Evolutionary conservation across 2,113 vertebrate genomes (phyloP).

Genomic region (Hypomesus transpacificus): DNA sequence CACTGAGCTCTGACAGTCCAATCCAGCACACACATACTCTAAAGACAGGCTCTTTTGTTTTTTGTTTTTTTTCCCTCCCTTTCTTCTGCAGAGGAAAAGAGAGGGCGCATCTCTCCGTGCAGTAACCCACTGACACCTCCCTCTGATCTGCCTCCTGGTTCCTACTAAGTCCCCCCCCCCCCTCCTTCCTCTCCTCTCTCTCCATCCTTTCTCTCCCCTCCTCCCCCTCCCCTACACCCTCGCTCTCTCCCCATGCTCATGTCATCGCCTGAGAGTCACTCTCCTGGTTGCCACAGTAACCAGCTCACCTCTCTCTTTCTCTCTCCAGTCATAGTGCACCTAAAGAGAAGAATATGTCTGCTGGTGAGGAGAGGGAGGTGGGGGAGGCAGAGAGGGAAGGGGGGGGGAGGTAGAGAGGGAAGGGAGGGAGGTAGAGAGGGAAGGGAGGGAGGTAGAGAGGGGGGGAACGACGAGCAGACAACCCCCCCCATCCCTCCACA

Average conservation of each 20-base stretch:
- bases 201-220: conserved; percentile 22
- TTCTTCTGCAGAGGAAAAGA: conserved; percentile 54
- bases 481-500: conserved; percentile 5
- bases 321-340: conserved; percentile 57
- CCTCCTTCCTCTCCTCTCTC: conserved; percentile 16
- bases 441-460: conserved; percentile 13
- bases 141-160: conserved; percentile 67
- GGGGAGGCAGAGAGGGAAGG: conserved; percentile 1
- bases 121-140: conserved; percentile 68
- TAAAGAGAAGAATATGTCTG: conserved; percentile 64
- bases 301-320: conserved; percentile 61
- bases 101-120: conserved; percentile 56
- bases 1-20: conserved; percentile 62
- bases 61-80: conserved; percentile 38
- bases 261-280: conserved; percentile 69
- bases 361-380: neutral
- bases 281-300: conserved; percentile 74
- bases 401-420: neutral
- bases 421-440: neutral
- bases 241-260: conserved; percentile 48
- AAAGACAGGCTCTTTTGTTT: conserved; percentile 70
- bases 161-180: conserved; percentile 34
- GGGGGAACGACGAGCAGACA: conserved; percentile 19
- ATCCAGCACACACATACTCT: conserved; percentile 56
- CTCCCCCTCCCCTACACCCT: conserved; percentile 18